Base-by-base conservation (phyloP, 2,888 invertebrate species). In the Blera fallax region DNA sequence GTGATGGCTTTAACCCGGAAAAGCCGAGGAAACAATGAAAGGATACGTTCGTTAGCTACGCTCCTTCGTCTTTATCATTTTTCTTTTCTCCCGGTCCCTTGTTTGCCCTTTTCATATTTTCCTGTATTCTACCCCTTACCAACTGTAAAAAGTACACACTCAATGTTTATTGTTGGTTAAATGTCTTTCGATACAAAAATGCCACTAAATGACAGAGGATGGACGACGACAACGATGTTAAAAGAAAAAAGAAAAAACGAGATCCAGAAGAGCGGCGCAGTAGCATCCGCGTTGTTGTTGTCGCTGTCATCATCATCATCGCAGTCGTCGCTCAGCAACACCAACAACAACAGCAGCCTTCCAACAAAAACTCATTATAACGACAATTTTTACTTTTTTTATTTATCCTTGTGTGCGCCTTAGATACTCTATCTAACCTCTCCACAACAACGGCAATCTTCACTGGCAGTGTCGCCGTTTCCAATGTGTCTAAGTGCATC, bases 401-500 rank as follows among this genome's bases (percentile, higher is more conserved):
- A 62, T 69, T 62, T 60, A 80, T 80, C 64, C 80, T 58, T 64
- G 56, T 69, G 69, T 70, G 50, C 64, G 72, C 45, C 48, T 79
- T 37, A 79, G 76, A 76, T 72, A 80, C 37, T 76, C 56, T 64
- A 45, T 64, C 50, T 79, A 76, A 74, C 74, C 73, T 70, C 34
- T 76, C 79, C 52, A 43, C 40, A 70, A 62, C 64, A 79, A 84
- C 67, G 70, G 48, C 84, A 79, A 74, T 84, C 83, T 79, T 83
- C 67, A 54, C 60, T 67, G 67, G 54, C 73, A 58, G 64, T 80
- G 74, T 72, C 73, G 70, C 70, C 72, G 34, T 81, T 76, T 72
- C 58, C 85, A 85, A 76, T 77, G 81, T 85, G 76, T 85, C 76
- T 81, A 81, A 85, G 85, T 81, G 85, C 85, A 85, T 72, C 85